Base-by-base conservation (phyloP, 2,113 vertebrate species). In the Petroica traversi region DNA sequence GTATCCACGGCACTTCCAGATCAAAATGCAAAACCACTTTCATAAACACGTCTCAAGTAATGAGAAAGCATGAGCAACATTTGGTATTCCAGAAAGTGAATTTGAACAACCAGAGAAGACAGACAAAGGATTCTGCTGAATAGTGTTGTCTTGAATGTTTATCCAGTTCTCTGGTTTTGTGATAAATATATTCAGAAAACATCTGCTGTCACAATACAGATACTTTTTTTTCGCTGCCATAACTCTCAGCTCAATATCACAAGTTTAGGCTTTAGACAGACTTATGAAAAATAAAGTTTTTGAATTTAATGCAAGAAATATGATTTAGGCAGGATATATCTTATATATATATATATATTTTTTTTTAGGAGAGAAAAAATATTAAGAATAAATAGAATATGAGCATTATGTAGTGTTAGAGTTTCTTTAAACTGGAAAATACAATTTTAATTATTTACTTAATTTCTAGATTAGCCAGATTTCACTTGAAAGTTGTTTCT, bases 61-160 rank as follows among this genome's bases (percentile, higher is more conserved):
- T 57, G 57, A 45, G 28, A 85, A 82, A 71, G 26, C 31, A 49
- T 34, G 13, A 90, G 17, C 19, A 33, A 16, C 19, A 62, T 67
- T 91, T 81, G 43, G 34, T 90, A 89, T 92, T 93, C 82, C 54
- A 83, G n/a, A 3, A 79, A 28, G 36, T 90, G 29, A 76, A 24
- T 18, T 54, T 76, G 62, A 68, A 25, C 45, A 82, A 40, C 40
- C 5, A 46, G 15, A 41, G 31, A 89, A 71, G 12, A 83, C n/a
- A n/a, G 81, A 64, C 28, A 78, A 82, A 79, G 29, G 25, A 79
- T 76, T 88, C 40, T 93, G 66, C 36, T 72, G 49, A 57, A 85
- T 72, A 78, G 23, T 63, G 9, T 54, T 85, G 33, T 75, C 31
- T 64, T 54, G 51, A 24, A 52, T 92, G 38, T 79, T 93, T 72